phyloP scores from a whole-genome alignment of 1,140 invertebrate species.

The Lordiphosa collinella region DNA sequence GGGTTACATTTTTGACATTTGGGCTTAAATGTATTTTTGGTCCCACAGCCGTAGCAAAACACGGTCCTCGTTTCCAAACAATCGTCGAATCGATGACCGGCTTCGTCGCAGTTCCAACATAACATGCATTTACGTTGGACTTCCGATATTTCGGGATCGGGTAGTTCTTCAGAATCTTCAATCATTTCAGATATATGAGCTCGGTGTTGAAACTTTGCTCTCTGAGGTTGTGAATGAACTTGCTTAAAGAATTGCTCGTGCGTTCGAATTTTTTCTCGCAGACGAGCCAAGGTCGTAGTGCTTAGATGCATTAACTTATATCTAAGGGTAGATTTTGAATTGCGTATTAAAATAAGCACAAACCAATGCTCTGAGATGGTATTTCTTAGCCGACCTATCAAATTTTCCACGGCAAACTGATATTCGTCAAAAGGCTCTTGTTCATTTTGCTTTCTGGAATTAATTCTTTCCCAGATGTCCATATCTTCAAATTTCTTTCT shows the following conservation, averaged over 20 bases:
- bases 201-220: too few relatives aligned
- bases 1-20: background rate
- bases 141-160: too few relatives aligned
- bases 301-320: slow-evolving; percentile 1
- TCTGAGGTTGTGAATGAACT: background rate
- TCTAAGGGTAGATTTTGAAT: background rate
- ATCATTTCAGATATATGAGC: too few relatives aligned
- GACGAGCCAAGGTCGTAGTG: slow-evolving; percentile 1
- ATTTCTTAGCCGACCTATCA: background rate
- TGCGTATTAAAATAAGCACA: background rate
- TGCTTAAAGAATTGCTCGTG: background rate
- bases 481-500: background rate
- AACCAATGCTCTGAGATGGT: background rate
- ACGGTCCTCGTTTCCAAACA: background rate
- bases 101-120: background rate
- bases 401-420: background rate
- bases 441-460: background rate
- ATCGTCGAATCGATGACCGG: background rate
- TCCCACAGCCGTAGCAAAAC: background rate
- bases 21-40: background rate
- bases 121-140: background rate
- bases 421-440: background rate
- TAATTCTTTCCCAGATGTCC: background rate
- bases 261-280: slow-evolving; percentile 1
- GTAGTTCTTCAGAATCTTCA: too few relatives aligned